phyloP scores from a whole-genome alignment of 1,140 invertebrate genomes.

The Geopemphigus sp. region DNA sequence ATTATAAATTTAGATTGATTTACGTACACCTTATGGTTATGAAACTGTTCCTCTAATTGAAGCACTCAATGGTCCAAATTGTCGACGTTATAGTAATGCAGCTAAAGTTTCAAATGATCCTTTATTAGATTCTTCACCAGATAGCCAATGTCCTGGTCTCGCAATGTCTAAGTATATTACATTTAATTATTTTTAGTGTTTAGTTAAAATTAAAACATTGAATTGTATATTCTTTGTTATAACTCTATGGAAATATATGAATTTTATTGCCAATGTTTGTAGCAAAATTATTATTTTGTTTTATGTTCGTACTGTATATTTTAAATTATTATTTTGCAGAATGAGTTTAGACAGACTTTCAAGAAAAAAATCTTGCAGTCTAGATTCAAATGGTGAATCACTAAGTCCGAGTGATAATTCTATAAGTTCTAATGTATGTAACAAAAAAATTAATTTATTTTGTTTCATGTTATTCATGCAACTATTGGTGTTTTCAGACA shows the following conservation, averaged over 20 bases:
- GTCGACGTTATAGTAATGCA: constrained; percentile 55
- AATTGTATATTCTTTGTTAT: too few species aligned
- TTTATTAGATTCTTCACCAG: constrained; percentile 45
- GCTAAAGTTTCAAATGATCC: constrained; percentile 25
- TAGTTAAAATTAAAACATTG: background rate
- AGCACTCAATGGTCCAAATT: constrained; percentile 91
- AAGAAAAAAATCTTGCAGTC: constrained; percentile 39
- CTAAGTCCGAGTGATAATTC: constrained; percentile 32
- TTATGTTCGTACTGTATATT: background rate
- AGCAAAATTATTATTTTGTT: background rate
- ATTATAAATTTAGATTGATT: constrained; percentile 56
- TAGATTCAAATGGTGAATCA: constrained; percentile 36
- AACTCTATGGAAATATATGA: background rate
- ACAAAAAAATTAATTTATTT: background rate
- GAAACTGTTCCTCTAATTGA: constrained; percentile 95
- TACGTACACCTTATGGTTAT: constrained; percentile 89
- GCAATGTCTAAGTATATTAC: constrained; percentile 23
- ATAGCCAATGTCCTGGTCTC: constrained; percentile 39
- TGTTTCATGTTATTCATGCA: background rate
- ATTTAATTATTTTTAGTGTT: background rate
- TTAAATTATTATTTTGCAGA: constrained; percentile 8
- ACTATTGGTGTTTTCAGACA: background rate
- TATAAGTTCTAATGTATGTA: constrained; percentile 43
- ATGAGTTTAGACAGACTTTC: constrained; percentile 41
- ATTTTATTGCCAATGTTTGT: too few species aligned